Evolutionary conservation across 2,888 invertebrate genomes (phyloP), one percentile per base, ranked within the genome.

Genomic region (Meta bourneti): DNA sequence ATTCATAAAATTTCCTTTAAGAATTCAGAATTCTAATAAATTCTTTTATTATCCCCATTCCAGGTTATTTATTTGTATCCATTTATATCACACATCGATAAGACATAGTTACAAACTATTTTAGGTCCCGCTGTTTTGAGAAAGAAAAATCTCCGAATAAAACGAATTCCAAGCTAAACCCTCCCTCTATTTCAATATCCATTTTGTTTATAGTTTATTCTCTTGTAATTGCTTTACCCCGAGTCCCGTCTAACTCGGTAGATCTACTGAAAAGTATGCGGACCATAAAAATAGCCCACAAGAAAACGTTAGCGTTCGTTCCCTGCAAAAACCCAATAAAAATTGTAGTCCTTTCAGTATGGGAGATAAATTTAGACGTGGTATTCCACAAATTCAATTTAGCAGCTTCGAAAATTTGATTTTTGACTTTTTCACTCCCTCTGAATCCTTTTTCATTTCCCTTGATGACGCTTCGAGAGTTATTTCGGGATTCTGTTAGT

Each of bases 311-410:
- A 54, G n/a, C 48, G 84, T 16, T 54, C 74, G 34, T 16, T 61
- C 1, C 16, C 11, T 16, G 70, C 19, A 61, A 78, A 48, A 54
- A 16, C 8, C 16, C 84, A 74, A 34, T 75, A 84, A 75, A 75
- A 6, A 8, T 11, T 54, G 11, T 34, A 34, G 11, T 83, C 48
- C 74, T 72, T 75, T 75, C 75, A 61, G 61, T 79, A 7, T 34
- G 16, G n/a, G 84, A 61, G 74, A 61, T 84, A 84, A 84, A 75
- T 84, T 84, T 84, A 75, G 52, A 7, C 52, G 16, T 75, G 71
- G 51, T 52, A 82, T 72, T 72, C 71, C 82, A 52, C 11, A 82
- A 82, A 82, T 72, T 71, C 52, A 71, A 52, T 82, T 51, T 9
- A 72, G 72, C 51, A 52, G 71, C 6, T 72, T 49, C 52, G 11